phyloP scores from a whole-genome alignment of 1,140 invertebrate species.

The Formica selysi region DNA sequence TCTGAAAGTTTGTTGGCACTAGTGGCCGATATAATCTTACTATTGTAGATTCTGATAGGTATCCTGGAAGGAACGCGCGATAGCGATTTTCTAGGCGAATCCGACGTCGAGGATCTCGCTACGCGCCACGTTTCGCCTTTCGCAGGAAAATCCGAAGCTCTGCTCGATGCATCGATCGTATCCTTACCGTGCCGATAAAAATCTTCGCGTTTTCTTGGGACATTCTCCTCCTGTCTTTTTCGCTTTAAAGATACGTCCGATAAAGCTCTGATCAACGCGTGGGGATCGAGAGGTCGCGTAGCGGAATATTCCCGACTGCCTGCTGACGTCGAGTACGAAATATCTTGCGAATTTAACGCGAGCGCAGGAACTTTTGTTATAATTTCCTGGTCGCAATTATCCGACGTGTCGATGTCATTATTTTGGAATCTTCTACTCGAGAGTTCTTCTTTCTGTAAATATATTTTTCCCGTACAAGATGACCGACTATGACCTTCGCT shows the following conservation, averaged over 20 bases:
- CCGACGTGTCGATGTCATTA: not conserved
- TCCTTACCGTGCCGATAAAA: not conserved
- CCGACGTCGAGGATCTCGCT: not conserved
- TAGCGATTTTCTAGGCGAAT: slow-evolving; percentile 8
- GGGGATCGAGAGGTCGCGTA: slow-evolving; percentile 55
- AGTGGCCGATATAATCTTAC: not conserved
- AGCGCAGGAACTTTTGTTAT: slow-evolving; percentile 62
- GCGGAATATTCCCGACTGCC: slow-evolving; percentile 24
- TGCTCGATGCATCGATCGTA: not conserved
- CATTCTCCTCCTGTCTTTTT: not conserved
- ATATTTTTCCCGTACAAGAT: not conserved
- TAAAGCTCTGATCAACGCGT: slow-evolving; percentile 64
- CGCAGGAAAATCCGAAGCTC: not conserved
- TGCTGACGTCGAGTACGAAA: slow-evolving; percentile 63
- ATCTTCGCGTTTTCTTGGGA: not conserved
- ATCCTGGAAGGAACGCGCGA: slow-evolving; percentile 33
- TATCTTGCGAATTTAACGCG: slow-evolving; percentile 66
- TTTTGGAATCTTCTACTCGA: not conserved
- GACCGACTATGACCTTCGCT: slow-evolving; percentile 28
- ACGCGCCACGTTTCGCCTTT: slow-evolving; percentile 42
- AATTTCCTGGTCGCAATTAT: slow-evolving; percentile 30
- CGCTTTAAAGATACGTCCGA: slow-evolving; percentile 65
- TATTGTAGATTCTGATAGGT: slow-evolving; percentile 29
- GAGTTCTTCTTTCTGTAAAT: not conserved
- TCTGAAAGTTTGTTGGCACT: not conserved